These are phyloP conservation scores for Ailurus styani DNA, from an alignment of 2,113 vertebrate genomes.

Conservation along the genomic window DNA sequence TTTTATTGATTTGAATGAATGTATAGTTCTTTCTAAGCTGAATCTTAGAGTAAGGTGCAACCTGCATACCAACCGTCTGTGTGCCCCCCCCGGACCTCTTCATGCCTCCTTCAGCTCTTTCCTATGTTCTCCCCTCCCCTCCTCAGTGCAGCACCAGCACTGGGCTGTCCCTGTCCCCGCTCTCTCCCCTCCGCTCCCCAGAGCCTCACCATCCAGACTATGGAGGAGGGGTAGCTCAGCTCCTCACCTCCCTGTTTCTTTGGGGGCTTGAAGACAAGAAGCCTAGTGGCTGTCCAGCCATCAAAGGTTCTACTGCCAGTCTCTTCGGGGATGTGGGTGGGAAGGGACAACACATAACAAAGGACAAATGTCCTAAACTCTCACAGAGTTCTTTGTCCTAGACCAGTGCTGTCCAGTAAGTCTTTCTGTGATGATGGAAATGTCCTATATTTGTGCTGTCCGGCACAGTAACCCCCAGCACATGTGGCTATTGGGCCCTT, in stretches of 20 bases:
- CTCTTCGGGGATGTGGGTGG: neutral
- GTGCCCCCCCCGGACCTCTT: neutral
- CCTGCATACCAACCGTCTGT: neutral
- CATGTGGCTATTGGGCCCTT: neutral
- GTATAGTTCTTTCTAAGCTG: constrained; percentile 22
- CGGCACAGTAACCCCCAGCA: neutral
- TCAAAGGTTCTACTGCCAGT: neutral
- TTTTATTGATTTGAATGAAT: neutral
- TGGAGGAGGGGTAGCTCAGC: neutral
- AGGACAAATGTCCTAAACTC: constrained; percentile 14
- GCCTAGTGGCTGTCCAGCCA: neutral
- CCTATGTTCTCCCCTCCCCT: neutral
- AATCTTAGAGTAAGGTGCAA: neutral
- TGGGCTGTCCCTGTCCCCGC: neutral
- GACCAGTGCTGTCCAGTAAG: neutral
- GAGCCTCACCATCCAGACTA: neutral
- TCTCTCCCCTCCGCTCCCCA: neutral
- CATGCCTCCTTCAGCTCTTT: neutral
- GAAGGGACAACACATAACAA: neutral
- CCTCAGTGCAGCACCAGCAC: neutral
- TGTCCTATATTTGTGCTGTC: neutral
- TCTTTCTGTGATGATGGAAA: constrained; percentile 18
- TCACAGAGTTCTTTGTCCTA: constrained; percentile 3
- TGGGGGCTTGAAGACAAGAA: neutral
- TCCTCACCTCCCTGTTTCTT: neutral